Conservation (phyloP, 2,113 vertebrate species). For the Gopherus flavomarginatus region DNA sequence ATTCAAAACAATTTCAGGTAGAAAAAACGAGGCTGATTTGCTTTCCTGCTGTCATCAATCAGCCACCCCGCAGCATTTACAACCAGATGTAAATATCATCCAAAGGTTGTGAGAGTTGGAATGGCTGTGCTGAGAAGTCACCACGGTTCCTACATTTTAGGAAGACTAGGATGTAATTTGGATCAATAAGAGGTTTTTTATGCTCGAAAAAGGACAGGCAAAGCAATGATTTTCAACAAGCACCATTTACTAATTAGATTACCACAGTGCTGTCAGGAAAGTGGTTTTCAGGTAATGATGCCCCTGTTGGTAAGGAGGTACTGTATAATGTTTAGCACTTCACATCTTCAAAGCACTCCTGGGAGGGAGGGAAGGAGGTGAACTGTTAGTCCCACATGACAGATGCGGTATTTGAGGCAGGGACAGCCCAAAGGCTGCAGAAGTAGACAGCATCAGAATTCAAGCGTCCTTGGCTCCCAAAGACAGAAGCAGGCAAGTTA, state of each 20-base stretch:
- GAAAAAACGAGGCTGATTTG: background rate
- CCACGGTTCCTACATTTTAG: background rate
- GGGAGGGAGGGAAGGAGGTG: background rate
- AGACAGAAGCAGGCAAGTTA: background rate
- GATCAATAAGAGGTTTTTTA: background rate
- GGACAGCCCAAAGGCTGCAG: background rate
- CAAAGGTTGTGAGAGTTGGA: accelerated
- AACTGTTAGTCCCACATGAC: background rate
- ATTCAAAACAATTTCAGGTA: background rate
- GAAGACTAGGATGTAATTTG: background rate
- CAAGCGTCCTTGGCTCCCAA: background rate
- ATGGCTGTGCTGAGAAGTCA: background rate
- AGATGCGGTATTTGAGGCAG: background rate
- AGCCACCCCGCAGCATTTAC: background rate
- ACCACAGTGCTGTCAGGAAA: background rate
- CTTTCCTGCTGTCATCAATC: background rate
- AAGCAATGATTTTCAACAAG: background rate
- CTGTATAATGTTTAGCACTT: background rate
- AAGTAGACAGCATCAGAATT: accelerated
- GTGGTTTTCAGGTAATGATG: background rate
- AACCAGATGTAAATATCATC: background rate
- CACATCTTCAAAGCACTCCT: background rate
- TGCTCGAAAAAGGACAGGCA: background rate
- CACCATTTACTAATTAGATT: background rate
- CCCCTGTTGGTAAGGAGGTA: background rate